phyloP scores from a whole-genome alignment of 2,888 invertebrate genomes.

The Latheticus oryzae region DNA sequence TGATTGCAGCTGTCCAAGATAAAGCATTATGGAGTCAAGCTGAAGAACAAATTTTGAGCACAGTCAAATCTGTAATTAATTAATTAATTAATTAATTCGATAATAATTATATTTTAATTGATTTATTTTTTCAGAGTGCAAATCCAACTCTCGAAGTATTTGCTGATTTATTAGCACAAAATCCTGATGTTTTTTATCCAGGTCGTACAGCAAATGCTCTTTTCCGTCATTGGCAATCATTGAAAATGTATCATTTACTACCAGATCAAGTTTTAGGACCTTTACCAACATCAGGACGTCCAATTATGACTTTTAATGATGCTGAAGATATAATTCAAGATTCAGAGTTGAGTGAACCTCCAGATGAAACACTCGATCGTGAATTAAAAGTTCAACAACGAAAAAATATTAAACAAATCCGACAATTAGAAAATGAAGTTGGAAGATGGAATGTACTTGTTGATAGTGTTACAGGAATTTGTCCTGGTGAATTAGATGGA shows the following conservation, averaged over 20 bases:
- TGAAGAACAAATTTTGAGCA: conserved; percentile 88
- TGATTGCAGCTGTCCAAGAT: conserved; percentile 87
- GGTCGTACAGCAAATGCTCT: conserved; percentile 88
- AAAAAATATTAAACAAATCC: conserved; percentile 74
- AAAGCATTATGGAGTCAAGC: conserved; percentile 89
- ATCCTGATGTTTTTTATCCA: conserved; percentile 88
- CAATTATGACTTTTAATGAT: conserved; percentile 84
- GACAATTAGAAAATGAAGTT: conserved; percentile 88
- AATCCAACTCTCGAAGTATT: conserved; percentile 82
- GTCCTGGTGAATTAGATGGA: conserved; percentile 89
- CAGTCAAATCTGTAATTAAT: conserved; percentile 79
- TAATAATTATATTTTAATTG: no score
- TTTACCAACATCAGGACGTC: conserved; percentile 57
- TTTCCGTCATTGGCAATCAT: conserved; percentile 89
- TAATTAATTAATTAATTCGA: no score
- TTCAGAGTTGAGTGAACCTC: conserved; percentile 82
- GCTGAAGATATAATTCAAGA: conserved; percentile 91
- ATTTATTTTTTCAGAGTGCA: conserved; percentile 72
- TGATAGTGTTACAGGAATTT: conserved; percentile 87
- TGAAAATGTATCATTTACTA: conserved; percentile 91
- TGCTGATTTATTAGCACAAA: conserved; percentile 84
- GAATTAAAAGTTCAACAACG: conserved; percentile 81
- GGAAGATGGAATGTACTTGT: conserved; percentile 91
- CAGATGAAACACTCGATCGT: conserved; percentile 84
- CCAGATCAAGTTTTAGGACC: conserved; percentile 84